Evolutionary conservation across 1,140 invertebrate species (phyloP), one percentile per base, ranked within the genome.

Genomic region (Littorina saxatilis): DNA sequence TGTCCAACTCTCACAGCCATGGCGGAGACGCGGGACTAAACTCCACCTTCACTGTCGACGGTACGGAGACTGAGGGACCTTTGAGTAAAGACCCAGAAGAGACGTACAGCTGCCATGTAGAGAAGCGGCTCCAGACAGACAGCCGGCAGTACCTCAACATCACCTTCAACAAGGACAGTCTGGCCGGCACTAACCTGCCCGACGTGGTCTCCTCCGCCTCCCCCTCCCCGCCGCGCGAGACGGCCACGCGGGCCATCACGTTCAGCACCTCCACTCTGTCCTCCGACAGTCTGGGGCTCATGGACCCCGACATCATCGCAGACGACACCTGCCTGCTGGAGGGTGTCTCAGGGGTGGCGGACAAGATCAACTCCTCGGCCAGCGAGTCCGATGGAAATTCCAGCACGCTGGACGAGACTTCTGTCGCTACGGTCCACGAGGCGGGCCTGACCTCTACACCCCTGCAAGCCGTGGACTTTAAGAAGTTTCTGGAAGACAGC

Each of bases 111-210:
- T 74, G 75, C 37, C 76, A 81, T 15, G 74, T 86, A 32, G 84
- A 87, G 68, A 84, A 87, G 66, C 85, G 86, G 58, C 79, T 88
- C n/a, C 76, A 78, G 47, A 82, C 87, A 63, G 88, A 88, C 79
- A 83, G 86, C 55, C 72, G 87, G 15, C 84, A 87, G 58, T 88
- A 88, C 76, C 85, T 90, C 0, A 90, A 90, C 77, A 77, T 90
- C 32, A 88, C 87, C 37, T 89, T 89, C 87, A 87, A 88, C 70
- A 83, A 84, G 27, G 87, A 88, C 79, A 75, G 29, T 55, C 5
- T 63, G 50, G 47, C 70, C 78, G 52, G 58, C 15, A 32, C 17
- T 68, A 84, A 74, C 39, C 72, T 82, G 29, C 83, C 83, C n/a
- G 81, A 84, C 74, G 80, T 82, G 29, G 73, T 84, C 23, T 66